Percentiles rank a stretch among this genome's conserved stretches.
Conservation (phyloP, 2,113 vertebrate species). For the Sclerurus mexicanus region DNA sequence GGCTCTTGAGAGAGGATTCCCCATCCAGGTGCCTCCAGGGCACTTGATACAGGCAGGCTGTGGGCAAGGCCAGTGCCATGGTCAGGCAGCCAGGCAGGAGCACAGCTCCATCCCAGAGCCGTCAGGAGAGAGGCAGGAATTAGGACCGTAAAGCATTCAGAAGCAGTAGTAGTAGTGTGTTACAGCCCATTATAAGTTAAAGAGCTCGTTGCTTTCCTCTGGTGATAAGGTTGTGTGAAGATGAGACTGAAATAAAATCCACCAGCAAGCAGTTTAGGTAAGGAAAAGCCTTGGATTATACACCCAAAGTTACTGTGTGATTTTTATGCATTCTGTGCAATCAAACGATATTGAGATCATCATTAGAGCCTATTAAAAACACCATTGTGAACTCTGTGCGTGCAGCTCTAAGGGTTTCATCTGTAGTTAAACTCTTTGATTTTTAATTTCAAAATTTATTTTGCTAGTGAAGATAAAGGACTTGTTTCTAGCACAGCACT, state of each 20-base stretch:
- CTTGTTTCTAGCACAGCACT: neutral
- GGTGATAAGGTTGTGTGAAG: neutral
- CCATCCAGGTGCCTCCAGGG: accelerated
- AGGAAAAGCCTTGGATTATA: neutral
- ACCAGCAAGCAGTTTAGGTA: neutral
- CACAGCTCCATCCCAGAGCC: neutral
- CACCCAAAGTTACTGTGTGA: accelerated
- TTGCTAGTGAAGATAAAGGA: conserved; percentile 48
- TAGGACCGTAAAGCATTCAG: accelerated
- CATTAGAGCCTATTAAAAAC: conserved; percentile 41
- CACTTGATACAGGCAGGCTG: neutral
- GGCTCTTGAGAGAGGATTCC: accelerated
- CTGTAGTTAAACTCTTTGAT: conserved; percentile 53
- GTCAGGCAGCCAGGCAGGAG: neutral
- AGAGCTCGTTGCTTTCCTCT: neutral
- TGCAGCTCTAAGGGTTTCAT: neutral
- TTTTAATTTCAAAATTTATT: conserved; percentile 58
- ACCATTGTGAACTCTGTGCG: neutral
- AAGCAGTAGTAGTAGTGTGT: neutral
- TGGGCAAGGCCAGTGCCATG: accelerated
- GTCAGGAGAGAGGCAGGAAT: neutral
- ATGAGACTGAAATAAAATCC: neutral
- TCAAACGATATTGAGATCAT: neutral
- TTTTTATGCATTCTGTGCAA: conserved; percentile 31
- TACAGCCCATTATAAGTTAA: neutral